A percentile compares a stretch with the other conserved stretches of the same genome.
phyloP scores from a whole-genome alignment of 2,797 vertebrate species.

The Coreius guichenoti region DNA sequence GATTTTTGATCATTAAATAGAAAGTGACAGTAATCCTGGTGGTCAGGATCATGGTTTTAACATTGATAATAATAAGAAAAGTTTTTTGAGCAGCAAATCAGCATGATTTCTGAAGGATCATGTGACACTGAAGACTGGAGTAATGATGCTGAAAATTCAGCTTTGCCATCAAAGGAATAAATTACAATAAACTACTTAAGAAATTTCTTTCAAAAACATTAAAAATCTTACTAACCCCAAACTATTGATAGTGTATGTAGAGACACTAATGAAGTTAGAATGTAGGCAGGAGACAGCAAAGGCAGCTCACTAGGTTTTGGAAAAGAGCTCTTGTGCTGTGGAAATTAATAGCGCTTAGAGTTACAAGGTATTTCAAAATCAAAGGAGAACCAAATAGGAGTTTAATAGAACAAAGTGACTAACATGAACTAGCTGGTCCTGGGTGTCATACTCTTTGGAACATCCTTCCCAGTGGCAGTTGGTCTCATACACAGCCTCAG shows the following conservation, averaged over 20 bases:
- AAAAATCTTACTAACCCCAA: not conserved
- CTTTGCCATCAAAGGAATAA: not conserved
- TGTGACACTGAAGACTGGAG: not conserved
- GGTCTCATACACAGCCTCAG: conserved; percentile 95
- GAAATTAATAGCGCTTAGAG: not conserved
- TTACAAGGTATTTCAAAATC: not conserved
- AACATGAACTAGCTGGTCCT: conserved; percentile 97
- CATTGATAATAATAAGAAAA: not conserved
- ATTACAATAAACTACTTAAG: not conserved
- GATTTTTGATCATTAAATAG: not conserved
- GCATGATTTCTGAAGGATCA: not conserved
- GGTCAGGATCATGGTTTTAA: too few species aligned
- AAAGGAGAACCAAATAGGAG: not conserved
- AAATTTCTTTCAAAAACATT: not conserved
- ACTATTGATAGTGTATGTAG: not conserved
- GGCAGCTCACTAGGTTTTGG: not conserved
- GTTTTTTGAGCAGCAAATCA: not conserved
- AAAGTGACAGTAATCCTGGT: not conserved
- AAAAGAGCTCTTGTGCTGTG: not conserved
- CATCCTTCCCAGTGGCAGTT: conserved; percentile 98
- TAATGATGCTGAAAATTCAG: not conserved
- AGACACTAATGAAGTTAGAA: not conserved
- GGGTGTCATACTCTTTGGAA: conserved; percentile 93
- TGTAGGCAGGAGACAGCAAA: not conserved
- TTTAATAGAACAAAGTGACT: conserved; percentile 66